phyloP scores from a whole-genome alignment of 2,888 invertebrate species.

The Glaucopsyche alexis region DNA sequence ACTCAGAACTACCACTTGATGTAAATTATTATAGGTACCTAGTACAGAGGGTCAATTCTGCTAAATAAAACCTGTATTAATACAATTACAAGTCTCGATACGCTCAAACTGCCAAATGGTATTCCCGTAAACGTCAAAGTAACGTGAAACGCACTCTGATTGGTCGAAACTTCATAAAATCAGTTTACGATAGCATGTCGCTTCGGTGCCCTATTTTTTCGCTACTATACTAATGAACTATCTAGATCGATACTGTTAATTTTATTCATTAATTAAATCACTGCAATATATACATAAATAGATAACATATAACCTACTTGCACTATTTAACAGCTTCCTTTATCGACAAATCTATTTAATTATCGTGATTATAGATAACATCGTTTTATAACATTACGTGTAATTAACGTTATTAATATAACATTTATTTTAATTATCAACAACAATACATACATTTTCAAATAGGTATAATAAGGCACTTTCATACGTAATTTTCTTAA shows the following conservation, averaged over 20 bases:
- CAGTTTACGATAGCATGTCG: too few species aligned
- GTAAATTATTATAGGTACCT: too few species aligned
- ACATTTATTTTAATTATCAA: background rate
- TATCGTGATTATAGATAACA: background rate
- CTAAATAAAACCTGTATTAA: too few species aligned
- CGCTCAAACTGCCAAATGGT: too few species aligned
- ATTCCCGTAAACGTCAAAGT: too few species aligned
- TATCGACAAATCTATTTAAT: background rate
- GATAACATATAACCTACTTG: conserved; percentile 4
- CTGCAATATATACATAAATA: conserved; percentile 1
- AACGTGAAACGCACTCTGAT: too few species aligned
- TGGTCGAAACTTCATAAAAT: too few species aligned
- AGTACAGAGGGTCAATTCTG: too few species aligned
- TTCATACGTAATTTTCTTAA: conserved; percentile 16
- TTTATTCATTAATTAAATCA: background rate
- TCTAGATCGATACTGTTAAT: background rate
- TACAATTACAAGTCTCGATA: too few species aligned
- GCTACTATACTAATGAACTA: background rate
- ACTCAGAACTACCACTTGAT: too few species aligned
- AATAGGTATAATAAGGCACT: conserved; percentile 28
- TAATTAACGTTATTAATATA: background rate
- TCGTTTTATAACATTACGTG: background rate
- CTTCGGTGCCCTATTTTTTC: too few species aligned
- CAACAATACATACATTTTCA: background rate
- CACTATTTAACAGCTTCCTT: conserved; percentile 6